These are phyloP conservation scores for Margaritifera margaritifera DNA, from an alignment of 2,888 invertebrate genomes.

Conservation along the genomic window DNA sequence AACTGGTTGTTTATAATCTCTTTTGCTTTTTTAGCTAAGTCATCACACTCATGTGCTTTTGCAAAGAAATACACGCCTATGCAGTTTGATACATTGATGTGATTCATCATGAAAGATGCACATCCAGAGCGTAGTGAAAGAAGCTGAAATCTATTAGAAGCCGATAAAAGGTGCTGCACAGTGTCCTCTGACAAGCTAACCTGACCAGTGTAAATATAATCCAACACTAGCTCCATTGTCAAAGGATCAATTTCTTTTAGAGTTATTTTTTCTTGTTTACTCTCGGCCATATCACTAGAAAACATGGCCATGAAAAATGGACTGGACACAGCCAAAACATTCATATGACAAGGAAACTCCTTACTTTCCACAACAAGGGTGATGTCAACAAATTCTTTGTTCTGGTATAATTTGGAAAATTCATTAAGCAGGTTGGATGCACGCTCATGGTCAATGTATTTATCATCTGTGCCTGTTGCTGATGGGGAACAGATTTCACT, in stretches of 20 bases:
- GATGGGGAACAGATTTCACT: no score
- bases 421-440: constrained; percentile 56
- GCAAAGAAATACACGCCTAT: constrained; percentile 71
- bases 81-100: constrained; percentile 67
- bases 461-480: constrained; percentile 33
- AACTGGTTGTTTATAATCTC: constrained; percentile 64
- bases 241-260: constrained; percentile 63
- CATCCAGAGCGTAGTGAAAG: constrained; percentile 65
- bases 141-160: constrained; percentile 70
- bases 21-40: constrained; percentile 58
- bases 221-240: constrained; percentile 64
- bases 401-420: constrained; percentile 64
- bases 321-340: constrained; percentile 68
- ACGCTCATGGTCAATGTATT: constrained; percentile 57
- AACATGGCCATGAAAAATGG: constrained; percentile 72
- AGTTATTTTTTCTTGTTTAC: constrained; percentile 60
- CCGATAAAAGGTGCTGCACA: constrained; percentile 69
- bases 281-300: constrained; percentile 63
- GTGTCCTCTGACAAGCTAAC: constrained; percentile 65
- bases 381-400: constrained; percentile 67
- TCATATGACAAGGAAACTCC: constrained; percentile 68
- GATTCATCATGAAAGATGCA: constrained; percentile 70
- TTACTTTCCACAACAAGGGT: constrained; percentile 54
- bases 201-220: constrained; percentile 69
- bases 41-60: constrained; percentile 67